These are phyloP conservation scores for Micromussa lordhowensis DNA, from an alignment of 92 coral and sea anemone genomes.

Conservation along the genomic window DNA sequence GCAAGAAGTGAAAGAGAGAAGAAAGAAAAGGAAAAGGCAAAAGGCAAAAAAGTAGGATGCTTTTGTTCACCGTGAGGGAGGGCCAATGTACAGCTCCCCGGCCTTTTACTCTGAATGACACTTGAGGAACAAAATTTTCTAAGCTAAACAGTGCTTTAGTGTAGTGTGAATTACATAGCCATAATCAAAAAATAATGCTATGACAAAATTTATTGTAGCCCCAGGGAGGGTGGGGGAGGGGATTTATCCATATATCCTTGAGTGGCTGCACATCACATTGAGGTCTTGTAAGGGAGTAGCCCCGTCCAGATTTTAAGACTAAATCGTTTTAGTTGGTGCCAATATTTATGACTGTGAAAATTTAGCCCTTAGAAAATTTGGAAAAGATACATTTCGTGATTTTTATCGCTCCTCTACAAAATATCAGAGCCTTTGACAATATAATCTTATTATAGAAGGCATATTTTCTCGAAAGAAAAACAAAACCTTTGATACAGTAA, in stretches of 20 bases:
- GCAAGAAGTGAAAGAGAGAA: conserved; percentile 22
- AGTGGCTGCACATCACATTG: conserved; percentile 21
- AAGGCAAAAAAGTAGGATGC: conserved; percentile 67
- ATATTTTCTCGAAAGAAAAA: too few relatives aligned
- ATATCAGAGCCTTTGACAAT: conserved; percentile 1
- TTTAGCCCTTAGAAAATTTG: conserved; percentile 1
- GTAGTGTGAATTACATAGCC: not conserved
- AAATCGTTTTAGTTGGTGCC: too few relatives aligned
- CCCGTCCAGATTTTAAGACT: not conserved
- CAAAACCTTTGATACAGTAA: too few relatives aligned
- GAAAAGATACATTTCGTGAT: conserved; percentile 15
- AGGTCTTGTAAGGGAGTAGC: conserved; percentile 15
- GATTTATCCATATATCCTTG: not conserved
- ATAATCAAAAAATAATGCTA: too few relatives aligned
- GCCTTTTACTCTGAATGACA: conserved; percentile 37
- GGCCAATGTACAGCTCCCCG: conserved; percentile 56
- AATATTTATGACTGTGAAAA: conserved; percentile 9
- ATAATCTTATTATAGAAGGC: too few relatives aligned
- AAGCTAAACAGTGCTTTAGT: not conserved
- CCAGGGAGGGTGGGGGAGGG: conserved; percentile 5
- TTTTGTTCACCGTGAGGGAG: conserved; percentile 65
- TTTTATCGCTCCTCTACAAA: not conserved
- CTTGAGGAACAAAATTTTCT: not conserved
- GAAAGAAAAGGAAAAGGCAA: conserved; percentile 56
- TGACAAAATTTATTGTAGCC: conserved; percentile 9